Base-by-base conservation (phyloP, 2,888 invertebrate species). In the Rhaphigaster nebulosa region DNA sequence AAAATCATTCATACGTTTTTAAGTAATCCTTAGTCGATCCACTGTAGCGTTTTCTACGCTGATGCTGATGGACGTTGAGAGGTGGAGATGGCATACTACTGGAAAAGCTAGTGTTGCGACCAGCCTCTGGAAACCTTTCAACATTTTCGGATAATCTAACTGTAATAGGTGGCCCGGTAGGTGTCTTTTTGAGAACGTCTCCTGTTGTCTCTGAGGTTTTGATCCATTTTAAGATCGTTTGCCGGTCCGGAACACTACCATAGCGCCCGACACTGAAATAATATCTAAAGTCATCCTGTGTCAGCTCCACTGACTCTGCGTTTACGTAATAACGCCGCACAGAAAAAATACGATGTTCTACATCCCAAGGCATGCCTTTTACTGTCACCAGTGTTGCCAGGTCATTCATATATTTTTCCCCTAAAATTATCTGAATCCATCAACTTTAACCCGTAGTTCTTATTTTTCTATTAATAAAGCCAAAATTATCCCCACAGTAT, bases 201-300 rank as follows among this genome's bases (percentile, higher is more conserved):
- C 89, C 89, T 41, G 87, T 89, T 50, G 45, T 84, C 80, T 60
- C 60, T 87, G 87, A 89, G 54, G 26, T 90, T 52, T 56, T 41
- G 41, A 91, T 84, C 87, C 88, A 90, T 60, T 87, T 87, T n/a
- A 90, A 90, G 38, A 91, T 54, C 18, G 91, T 91, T 45, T 90
- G 54, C 56, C 76, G 60, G 50, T 89, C 89, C 26, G 90, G 91
- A 20, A 90, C 90, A 54, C 56, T 87, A 41, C 91, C 90, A 60
- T 50, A 88, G 54, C 84, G 90, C 50, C 87, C 87, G 26, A 90
- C 52, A 29, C 41, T 90, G 87, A 90, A 91, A 87, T 90, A 87
- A 87, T 20, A 50, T 41, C 70, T 87, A 65, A 91, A 91, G 87
- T 87, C 87, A 76, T 90, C 70, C 76, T 90, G 91, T 41, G 89